Evolutionary conservation across 30 jellyfish, hydroid and myxozoan genomes (phyloP).

Genomic region (Chironex yamaguchii): DNA sequence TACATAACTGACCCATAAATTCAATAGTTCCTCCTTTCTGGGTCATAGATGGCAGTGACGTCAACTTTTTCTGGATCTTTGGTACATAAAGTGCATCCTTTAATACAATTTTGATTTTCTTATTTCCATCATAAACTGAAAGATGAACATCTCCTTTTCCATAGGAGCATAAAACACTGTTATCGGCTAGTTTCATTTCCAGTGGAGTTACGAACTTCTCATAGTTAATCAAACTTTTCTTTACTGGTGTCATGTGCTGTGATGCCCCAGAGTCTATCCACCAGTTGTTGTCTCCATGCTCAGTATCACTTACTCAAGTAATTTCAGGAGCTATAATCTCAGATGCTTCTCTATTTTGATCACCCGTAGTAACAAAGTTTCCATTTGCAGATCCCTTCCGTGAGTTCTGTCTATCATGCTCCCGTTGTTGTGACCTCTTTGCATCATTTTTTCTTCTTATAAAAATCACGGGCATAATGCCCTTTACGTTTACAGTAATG

Average conservation of each 20-base stretch:
- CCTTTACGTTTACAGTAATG: conserved; percentile 29
- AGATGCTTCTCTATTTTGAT: too few species aligned
- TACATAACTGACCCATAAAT: conserved; percentile 30
- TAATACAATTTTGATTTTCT: conserved; percentile 17
- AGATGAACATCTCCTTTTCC: conserved; percentile 48
- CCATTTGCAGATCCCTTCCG: neutral
- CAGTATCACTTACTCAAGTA: neutral
- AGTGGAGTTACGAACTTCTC: neutral
- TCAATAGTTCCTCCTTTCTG: conserved; percentile 43
- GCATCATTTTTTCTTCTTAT: conserved; percentile 48
- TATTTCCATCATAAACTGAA: conserved; percentile 10
- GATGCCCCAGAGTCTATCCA: conserved; percentile 72
- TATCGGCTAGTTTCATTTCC: conserved; percentile 52
- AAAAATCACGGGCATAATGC: conserved; percentile 55
- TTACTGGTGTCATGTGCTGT: conserved; percentile 59
- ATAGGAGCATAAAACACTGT: conserved; percentile 8
- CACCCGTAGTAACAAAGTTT: neutral
- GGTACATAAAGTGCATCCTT: conserved; percentile 63
- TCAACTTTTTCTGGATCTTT: conserved; percentile 2
- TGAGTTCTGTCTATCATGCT: neutral
- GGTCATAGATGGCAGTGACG: conserved; percentile 50
- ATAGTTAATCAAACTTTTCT: conserved; percentile 10
- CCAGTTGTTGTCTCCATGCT: neutral
- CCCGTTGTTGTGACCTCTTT: neutral
- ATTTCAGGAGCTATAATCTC: too few species aligned